Percentiles rank a stretch among this genome's conserved stretches.
These are phyloP conservation scores for Agrotis puta DNA, from an alignment of 2,888 invertebrate genomes.

Conservation along the genomic window DNA sequence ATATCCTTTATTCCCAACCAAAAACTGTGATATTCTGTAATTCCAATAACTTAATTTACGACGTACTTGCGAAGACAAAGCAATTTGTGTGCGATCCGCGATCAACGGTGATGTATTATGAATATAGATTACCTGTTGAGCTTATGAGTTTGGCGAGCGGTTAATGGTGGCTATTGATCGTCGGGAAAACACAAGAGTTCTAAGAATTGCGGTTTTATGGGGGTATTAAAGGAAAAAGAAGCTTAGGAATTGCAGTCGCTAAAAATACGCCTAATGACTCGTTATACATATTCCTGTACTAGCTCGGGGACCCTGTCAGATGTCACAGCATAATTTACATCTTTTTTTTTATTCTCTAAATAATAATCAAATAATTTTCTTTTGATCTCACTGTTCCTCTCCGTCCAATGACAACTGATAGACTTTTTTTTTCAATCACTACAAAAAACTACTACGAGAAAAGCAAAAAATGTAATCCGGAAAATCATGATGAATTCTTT, in stretches of 20 bases:
- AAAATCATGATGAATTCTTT: too few species aligned
- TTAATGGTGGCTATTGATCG: conserved; percentile 27
- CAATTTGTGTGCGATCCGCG: conserved; percentile 50
- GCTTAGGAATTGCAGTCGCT: not conserved
- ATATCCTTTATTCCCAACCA: not conserved
- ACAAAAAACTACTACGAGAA: too few species aligned
- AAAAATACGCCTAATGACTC: too few species aligned
- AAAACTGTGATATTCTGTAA: conserved; percentile 2
- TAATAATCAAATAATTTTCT: too few species aligned
- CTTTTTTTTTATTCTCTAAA: too few species aligned
- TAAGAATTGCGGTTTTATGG: not conserved
- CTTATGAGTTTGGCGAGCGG: conserved; percentile 19
- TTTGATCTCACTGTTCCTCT: too few species aligned
- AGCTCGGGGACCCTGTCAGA: too few species aligned
- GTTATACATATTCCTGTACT: too few species aligned
- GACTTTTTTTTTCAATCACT: too few species aligned
- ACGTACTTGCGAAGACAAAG: conserved; percentile 34
- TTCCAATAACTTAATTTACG: conserved; percentile 31
- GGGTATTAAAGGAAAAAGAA: not conserved
- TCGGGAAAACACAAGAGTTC: not conserved
- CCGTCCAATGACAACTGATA: too few species aligned
- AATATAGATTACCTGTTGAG: conserved; percentile 64
- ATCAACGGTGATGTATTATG: conserved; percentile 59
- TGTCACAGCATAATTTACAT: too few species aligned
- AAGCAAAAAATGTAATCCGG: too few species aligned